Evolutionary conservation across 1,140 invertebrate species (phyloP).

Genomic region (Heliconius hermathena): DNA sequence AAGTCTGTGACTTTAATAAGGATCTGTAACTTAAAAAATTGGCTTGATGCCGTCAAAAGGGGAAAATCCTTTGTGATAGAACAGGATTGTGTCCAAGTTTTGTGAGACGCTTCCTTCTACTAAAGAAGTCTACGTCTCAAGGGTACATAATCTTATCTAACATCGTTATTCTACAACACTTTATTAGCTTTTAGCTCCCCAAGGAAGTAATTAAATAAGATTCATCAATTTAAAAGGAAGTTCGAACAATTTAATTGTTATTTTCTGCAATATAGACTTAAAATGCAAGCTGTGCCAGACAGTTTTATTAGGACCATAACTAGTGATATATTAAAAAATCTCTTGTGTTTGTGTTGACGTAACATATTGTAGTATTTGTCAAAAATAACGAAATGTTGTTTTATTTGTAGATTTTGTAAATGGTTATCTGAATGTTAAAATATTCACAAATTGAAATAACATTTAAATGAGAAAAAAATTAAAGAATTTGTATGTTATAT

Average conservation of each 20-base stretch:
- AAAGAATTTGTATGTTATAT: no score
- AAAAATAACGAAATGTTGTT: background rate
- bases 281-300: slow-evolving; percentile 12
- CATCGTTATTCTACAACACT: slow-evolving; percentile 38
- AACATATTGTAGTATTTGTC: background rate
- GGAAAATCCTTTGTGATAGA: slow-evolving; percentile 59
- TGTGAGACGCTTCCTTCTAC: slow-evolving; percentile 48
- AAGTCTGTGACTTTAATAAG: slow-evolving; percentile 53
- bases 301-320: background rate
- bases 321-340: background rate
- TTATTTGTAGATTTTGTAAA: background rate
- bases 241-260: slow-evolving; percentile 14
- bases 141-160: slow-evolving; percentile 47
- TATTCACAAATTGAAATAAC: no score
- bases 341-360: background rate
- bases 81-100: slow-evolving; percentile 58
- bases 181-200: slow-evolving; percentile 36
- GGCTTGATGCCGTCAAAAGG: slow-evolving; percentile 56
- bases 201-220: slow-evolving; percentile 35
- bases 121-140: slow-evolving; percentile 45
- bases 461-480: no score
- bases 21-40: slow-evolving; percentile 57
- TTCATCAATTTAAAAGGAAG: slow-evolving; percentile 26
- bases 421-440: no score
- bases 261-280: slow-evolving; percentile 8